phyloP scores from a whole-genome alignment of 2,113 vertebrate species.

The Tachycineta bicolor region DNA sequence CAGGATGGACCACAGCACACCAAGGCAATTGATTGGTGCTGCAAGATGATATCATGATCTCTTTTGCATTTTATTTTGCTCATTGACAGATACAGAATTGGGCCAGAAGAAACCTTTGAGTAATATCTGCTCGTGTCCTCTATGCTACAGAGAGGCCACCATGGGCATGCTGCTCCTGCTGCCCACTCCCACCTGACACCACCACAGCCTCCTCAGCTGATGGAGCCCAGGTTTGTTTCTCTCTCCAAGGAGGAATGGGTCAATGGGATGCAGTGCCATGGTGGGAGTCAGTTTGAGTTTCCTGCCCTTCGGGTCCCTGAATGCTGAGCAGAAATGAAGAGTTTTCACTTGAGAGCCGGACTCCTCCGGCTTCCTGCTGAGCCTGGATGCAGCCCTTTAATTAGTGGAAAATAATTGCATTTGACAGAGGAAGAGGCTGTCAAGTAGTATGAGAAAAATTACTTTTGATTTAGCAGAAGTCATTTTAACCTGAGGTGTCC shows the following conservation, averaged over 20 bases:
- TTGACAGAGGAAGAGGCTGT: not conserved
- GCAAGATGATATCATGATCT: too few species aligned
- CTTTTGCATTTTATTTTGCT: not conserved
- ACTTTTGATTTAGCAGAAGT: constrained; percentile 4
- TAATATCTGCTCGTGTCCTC: not conserved
- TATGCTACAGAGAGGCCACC: accelerated
- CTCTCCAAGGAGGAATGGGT: not conserved
- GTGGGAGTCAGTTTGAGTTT: not conserved
- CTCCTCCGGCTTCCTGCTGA: not conserved
- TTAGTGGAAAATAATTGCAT: constrained; percentile 5
- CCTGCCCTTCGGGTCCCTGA: not conserved
- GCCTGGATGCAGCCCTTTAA: not conserved
- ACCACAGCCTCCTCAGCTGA: not conserved
- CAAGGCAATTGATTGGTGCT: not conserved
- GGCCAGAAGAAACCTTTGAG: not conserved
- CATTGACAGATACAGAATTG: not conserved
- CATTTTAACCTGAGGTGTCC: not conserved
- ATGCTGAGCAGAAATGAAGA: not conserved
- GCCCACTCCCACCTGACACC: not conserved
- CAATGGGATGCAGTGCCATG: accelerated
- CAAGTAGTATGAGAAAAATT: not conserved
- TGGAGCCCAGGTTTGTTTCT: not conserved
- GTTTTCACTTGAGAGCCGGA: not conserved
- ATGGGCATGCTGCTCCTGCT: accelerated
- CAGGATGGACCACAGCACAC: not conserved